Evolutionary conservation across 2,888 invertebrate genomes (phyloP).

Genomic region (Parapristionchus giblindavisi): DNA sequence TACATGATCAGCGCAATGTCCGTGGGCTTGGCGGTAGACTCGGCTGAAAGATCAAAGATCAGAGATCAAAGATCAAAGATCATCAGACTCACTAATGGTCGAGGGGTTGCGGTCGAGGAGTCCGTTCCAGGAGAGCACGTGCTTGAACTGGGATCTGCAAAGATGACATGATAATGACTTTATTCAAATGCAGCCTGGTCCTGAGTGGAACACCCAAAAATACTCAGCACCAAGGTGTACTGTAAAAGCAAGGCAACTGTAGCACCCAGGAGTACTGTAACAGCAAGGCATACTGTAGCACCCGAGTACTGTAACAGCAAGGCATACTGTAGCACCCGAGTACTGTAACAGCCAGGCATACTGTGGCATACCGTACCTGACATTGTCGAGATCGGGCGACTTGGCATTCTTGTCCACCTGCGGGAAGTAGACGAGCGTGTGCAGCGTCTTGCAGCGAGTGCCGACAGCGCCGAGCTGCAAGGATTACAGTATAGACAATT

Average conservation of each 20-base stretch:
- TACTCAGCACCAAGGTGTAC: too few species aligned
- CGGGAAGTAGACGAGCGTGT: conserved; percentile 63
- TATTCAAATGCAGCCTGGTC: not conserved
- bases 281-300: too few species aligned
- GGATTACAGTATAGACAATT: not conserved
- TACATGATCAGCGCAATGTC: conserved; percentile 91
- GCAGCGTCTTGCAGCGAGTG: conserved; percentile 48
- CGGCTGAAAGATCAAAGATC: conserved; percentile 39
- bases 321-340: too few species aligned
- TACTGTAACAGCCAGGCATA: not conserved
- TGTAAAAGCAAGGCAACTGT: too few species aligned
- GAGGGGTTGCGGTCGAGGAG: conserved; percentile 48
- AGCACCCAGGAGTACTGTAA: too few species aligned
- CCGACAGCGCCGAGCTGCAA: conserved; percentile 32
- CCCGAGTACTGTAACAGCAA: too few species aligned
- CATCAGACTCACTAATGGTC: conserved; percentile 42
- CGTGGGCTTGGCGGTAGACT: conserved; percentile 48
- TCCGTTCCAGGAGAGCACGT: conserved; percentile 54
- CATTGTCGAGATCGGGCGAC: conserved; percentile 37
- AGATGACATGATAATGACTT: too few species aligned
- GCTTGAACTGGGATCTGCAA: conserved; percentile 52
- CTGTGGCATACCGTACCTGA: conserved; percentile 38
- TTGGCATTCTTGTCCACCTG: conserved; percentile 44
- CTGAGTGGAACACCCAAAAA: not conserved
- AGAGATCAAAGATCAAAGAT: not conserved